Evolutionary conservation across 2,113 vertebrate species (phyloP).

Genomic region (Cervus canadensis): DNA sequence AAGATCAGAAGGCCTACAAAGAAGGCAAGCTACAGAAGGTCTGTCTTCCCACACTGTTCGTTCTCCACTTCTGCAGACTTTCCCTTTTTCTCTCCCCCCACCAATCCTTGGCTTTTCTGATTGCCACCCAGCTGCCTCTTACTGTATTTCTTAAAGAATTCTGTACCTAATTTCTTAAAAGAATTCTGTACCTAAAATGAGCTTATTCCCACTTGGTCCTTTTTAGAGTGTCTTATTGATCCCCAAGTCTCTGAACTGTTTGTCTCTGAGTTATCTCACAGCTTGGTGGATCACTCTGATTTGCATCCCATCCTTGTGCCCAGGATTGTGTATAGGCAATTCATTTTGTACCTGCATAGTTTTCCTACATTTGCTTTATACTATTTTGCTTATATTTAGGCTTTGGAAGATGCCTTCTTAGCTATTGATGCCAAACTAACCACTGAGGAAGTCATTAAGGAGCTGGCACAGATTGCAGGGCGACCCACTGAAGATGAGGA

Average conservation of each 20-base stretch:
- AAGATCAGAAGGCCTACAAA: conserved; percentile 96
- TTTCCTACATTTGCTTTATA: background rate
- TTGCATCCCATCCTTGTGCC: background rate
- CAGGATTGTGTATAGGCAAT: background rate
- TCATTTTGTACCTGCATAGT: background rate
- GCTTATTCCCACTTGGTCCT: background rate
- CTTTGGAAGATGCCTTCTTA: conserved; percentile 96
- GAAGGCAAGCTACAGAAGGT: conserved; percentile 99
- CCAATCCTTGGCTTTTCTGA: background rate
- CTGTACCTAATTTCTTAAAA: background rate
- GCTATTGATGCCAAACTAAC: conserved; percentile 94
- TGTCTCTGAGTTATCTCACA: background rate
- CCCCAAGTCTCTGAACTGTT: background rate
- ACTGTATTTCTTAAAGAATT: background rate
- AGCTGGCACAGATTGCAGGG: conserved; percentile 94
- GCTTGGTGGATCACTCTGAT: background rate
- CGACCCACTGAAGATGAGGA: conserved; percentile 89
- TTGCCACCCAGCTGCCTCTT: background rate
- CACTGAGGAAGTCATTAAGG: conserved; percentile 95
- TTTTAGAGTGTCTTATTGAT: background rate
- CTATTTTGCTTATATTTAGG: conserved; percentile 79
- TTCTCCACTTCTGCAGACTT: background rate
- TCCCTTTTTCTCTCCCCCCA: background rate
- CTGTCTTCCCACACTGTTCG: conserved; percentile 24
- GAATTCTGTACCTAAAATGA: background rate